These are phyloP conservation scores for Plotosus lineatus DNA, from an alignment of 2,113 vertebrate species.

Conservation along the genomic window DNA sequence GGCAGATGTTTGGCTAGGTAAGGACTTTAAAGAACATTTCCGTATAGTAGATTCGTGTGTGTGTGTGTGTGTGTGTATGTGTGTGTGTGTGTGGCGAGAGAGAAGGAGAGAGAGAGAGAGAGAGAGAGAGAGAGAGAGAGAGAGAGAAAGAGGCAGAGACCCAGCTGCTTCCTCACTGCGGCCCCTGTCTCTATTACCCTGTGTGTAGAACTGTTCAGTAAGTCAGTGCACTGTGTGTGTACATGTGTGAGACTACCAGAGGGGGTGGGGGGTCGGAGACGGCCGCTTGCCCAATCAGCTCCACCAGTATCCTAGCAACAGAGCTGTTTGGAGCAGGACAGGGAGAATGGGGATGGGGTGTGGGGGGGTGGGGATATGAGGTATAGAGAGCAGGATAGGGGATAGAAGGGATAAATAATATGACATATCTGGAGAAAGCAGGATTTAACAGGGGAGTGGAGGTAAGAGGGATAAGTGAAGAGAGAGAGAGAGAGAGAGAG, in stretches of 20 bases:
- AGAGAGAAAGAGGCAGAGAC: no score
- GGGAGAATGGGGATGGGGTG: constrained; percentile 64
- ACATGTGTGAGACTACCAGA: constrained; percentile 66
- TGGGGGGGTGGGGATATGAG: constrained; percentile 58
- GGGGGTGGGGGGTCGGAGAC: constrained; percentile 69
- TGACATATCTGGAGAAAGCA: constrained; percentile 71
- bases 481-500: constrained; percentile 52
- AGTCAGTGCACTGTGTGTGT: constrained; percentile 42
- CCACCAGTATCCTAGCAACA: constrained; percentile 83
- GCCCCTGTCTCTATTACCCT: constrained; percentile 38
- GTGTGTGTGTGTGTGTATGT: constrained; percentile 22
- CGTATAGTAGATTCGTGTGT: neutral
- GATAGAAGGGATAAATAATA: constrained; percentile 69
- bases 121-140: no score
- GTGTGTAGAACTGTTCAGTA: constrained; percentile 52
- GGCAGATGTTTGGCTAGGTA: constrained; percentile 1
- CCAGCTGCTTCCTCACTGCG: constrained; percentile 68
- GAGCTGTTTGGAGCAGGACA: constrained; percentile 80
- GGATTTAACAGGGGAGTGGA: constrained; percentile 66
- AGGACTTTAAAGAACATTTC: no score
- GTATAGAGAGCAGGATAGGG: constrained; percentile 54
- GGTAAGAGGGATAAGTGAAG: constrained; percentile 43
- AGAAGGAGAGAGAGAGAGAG: no score
- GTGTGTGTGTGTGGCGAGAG: constrained; percentile 64
- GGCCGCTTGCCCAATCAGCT: constrained; percentile 70